phyloP scores from a whole-genome alignment of 2,888 invertebrate genomes.

The Mythimna ferrago region DNA sequence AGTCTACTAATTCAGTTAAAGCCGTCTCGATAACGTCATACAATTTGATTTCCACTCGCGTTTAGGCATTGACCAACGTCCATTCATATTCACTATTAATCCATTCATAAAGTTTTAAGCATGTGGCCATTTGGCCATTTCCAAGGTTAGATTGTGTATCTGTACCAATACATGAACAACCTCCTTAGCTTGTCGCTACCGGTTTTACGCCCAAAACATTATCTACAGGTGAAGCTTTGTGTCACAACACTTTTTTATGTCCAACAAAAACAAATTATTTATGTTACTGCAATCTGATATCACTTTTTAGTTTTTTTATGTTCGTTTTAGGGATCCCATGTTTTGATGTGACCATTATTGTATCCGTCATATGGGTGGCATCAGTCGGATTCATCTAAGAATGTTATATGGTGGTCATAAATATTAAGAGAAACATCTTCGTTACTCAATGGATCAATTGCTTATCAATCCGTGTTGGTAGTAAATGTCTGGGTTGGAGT shows the following conservation, averaged over 20 bases:
- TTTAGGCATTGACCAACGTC: slow-evolving; percentile 69
- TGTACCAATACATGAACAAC: slow-evolving; percentile 71
- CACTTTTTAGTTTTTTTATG: slow-evolving; percentile 58
- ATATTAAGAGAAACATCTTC: slow-evolving; percentile 51
- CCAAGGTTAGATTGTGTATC: slow-evolving; percentile 78
- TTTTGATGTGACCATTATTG: slow-evolving; percentile 47
- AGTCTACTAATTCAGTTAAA: slow-evolving; percentile 50
- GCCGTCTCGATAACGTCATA: slow-evolving; percentile 65
- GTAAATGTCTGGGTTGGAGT: slow-evolving; percentile 29
- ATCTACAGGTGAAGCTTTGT: slow-evolving; percentile 76
- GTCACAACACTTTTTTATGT: slow-evolving; percentile 80
- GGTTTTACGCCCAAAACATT: slow-evolving; percentile 83
- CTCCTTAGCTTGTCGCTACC: slow-evolving; percentile 80
- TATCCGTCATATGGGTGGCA: slow-evolving; percentile 52
- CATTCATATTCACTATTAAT: slow-evolving; percentile 78
- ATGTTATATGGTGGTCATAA: slow-evolving; percentile 44
- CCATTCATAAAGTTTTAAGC: slow-evolving; percentile 78
- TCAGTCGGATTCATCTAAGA: slow-evolving; percentile 38
- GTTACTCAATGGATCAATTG: slow-evolving; percentile 40
- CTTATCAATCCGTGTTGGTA: slow-evolving; percentile 39
- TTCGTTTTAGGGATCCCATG: slow-evolving; percentile 45
- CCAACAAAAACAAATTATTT: slow-evolving; percentile 75
- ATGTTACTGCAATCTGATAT: slow-evolving; percentile 76
- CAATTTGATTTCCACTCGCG: slow-evolving; percentile 70
- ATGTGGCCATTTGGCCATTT: slow-evolving; percentile 74